Evolutionary conservation across 2,113 vertebrate species (phyloP).

Genomic region (Atlantisia rogersi): DNA sequence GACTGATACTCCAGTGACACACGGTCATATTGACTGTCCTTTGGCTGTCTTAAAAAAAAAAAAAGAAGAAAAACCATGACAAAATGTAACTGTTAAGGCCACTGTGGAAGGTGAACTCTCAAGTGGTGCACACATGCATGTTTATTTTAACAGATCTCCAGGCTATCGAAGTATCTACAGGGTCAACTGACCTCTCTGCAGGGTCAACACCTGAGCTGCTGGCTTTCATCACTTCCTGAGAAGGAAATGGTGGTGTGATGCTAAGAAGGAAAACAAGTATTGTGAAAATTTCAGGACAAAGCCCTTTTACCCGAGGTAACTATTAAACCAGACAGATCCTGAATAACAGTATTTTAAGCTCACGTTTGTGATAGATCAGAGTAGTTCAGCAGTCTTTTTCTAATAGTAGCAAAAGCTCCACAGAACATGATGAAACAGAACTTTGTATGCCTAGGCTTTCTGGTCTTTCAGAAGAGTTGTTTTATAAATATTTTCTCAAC

Average conservation of each 20-base stretch:
- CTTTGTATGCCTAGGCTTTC: neutral
- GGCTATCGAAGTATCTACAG: neutral
- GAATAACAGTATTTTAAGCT: neutral
- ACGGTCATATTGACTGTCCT: rapidly evolving
- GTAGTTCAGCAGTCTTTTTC: neutral
- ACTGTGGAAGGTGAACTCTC: neutral
- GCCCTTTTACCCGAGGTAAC: conserved; percentile 26
- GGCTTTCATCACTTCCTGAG: conserved; percentile 10
- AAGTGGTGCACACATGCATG: neutral
- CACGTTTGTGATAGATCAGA: neutral
- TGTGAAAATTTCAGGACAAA: conserved; percentile 24
- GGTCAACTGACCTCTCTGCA: neutral
- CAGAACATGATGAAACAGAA: neutral
- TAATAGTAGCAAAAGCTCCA: neutral
- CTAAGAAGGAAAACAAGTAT: conserved; percentile 15
- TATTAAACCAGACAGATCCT: conserved; percentile 21
- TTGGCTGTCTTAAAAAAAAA: neutral
- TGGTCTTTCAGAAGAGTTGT: neutral
- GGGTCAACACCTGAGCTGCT: conserved; percentile 29
- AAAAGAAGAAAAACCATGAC: neutral
- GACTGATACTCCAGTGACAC: rapidly evolving
- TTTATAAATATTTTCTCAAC: neutral
- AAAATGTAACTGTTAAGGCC: neutral
- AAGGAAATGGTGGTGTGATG: neutral
- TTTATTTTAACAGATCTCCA: neutral